Evolutionary conservation across 2,797 vertebrate genomes (phyloP), one percentile per base, ranked within the genome.

Genomic region (Siniperca scherzeri): DNA sequence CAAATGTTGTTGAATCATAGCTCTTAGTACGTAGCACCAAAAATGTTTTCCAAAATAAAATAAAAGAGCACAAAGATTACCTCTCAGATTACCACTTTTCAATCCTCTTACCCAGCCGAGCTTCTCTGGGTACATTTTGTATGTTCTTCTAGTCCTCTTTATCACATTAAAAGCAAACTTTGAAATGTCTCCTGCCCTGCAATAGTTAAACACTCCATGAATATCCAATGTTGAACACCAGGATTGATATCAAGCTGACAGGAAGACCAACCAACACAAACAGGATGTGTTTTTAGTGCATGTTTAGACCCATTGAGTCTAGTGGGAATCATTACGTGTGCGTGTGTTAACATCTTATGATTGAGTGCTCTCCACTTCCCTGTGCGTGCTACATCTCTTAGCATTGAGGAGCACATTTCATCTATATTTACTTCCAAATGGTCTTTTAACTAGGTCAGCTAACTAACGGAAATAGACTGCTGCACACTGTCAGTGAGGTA

Each of bases 381-480:
- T 70, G 64, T 81, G 61, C 66, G 30, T 88, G 82, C 78, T 81
- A 68, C 90, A 80, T 89, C 78, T 89, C 75, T 81, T 82, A 88
- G 68, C 75, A 86, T 78, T 81, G 82, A 91, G 84, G 71, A 88
- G 82, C 80, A 82, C 77, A 87, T 92, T 87, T 91, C 77, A 91
- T 92, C 91, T 93, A 91, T 89, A 93, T 94, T 92, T 92, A 91
- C 86, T 91, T 91, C 70, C 82, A 91, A 93, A 92, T 88, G 85
- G 73, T 91, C 84, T 91, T 91, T 89, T 93, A 94, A 93, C 91
- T 95, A 90, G 94, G 94, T 94, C 94, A 94, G 82, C 85, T 92
- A 89, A 90, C 85, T 83, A 88, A 88, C 80, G 14, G 77, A 89
- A 85, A 86, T 88, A 92, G 85, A 86, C 83, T 83, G 62, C 80